Evolutionary conservation across 2,888 invertebrate species (phyloP).

Genomic region (Escarpia spicata): DNA sequence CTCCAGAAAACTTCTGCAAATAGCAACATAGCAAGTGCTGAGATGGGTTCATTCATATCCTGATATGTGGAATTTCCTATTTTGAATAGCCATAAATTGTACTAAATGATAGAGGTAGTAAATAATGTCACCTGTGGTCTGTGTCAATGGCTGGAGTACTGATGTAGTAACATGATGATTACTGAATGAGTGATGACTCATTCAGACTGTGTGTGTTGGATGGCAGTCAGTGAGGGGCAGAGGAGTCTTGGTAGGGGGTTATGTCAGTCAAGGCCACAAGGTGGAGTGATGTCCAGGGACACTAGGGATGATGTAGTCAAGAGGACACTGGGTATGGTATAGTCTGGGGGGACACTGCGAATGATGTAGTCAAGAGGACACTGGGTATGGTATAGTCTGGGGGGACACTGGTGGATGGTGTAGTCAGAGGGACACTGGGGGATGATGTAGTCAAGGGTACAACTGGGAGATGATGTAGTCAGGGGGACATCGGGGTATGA

Average conservation of each 20-base stretch:
- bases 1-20: neutral
- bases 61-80: slow-evolving; percentile 6
- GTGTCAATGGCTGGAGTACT: neutral
- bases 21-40: neutral
- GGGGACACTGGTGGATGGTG: neutral
- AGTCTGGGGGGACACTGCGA: neutral
- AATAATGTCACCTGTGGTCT: neutral
- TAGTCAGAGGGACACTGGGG: neutral
- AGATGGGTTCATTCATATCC: neutral
- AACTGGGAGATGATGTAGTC: neutral
- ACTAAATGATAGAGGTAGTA: neutral
- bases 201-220: neutral
- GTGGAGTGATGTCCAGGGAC: too few relatives aligned
- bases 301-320: neutral
- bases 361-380: neutral
- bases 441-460: neutral
- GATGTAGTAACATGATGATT: neutral
- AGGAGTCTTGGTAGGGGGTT: too few relatives aligned
- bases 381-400: neutral
- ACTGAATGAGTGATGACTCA: neutral
- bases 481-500: neutral
- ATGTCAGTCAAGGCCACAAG: too few relatives aligned
- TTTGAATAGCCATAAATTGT: neutral
- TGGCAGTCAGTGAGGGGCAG: too few relatives aligned
- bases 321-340: neutral